phyloP scores from a whole-genome alignment of 23 tunicate genomes.

The Halocynthia roretzi region DNA sequence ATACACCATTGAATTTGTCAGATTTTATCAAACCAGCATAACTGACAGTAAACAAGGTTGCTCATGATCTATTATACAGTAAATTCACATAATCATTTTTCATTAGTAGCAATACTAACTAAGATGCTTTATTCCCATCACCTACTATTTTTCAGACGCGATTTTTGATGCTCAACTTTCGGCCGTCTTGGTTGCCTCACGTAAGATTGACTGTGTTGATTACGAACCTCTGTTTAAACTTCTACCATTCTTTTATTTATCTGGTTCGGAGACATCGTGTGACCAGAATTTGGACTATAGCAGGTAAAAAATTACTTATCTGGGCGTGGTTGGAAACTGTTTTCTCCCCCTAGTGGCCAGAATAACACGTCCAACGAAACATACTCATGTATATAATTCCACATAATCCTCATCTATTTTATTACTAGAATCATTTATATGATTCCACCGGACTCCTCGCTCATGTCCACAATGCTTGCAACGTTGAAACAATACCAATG shows the following conservation, averaged over 20 bases:
- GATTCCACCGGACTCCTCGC: conserved; percentile 29
- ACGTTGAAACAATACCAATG: conserved; percentile 42
- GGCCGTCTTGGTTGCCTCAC: conserved; percentile 38
- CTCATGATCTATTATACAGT: too few species aligned
- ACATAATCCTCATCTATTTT: not conserved
- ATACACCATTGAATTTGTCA: not conserved
- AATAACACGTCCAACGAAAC: too few species aligned
- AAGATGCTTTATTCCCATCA: too few species aligned
- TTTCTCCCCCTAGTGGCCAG: too few species aligned
- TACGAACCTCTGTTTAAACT: conserved; percentile 2
- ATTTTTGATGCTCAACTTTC: not conserved
- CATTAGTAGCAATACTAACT: too few species aligned
- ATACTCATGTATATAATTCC: not conserved
- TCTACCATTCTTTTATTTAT: conserved; percentile 22
- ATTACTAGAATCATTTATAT: conserved; percentile 24
- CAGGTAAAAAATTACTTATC: conserved; percentile 9
- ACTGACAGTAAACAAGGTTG: not conserved
- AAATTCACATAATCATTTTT: too few species aligned
- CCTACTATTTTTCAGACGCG: not conserved
- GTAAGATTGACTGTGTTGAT: conserved; percentile 9
- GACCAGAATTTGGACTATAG: conserved; percentile 19
- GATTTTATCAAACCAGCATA: not conserved
- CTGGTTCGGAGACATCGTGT: conserved; percentile 27
- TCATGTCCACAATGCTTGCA: conserved; percentile 36
- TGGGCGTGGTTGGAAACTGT: not conserved